A percentile compares a stretch with the other conserved stretches of the same genome.
Conservation (phyloP, 2,113 vertebrate species). For the Tenrec ecaudatus region DNA sequence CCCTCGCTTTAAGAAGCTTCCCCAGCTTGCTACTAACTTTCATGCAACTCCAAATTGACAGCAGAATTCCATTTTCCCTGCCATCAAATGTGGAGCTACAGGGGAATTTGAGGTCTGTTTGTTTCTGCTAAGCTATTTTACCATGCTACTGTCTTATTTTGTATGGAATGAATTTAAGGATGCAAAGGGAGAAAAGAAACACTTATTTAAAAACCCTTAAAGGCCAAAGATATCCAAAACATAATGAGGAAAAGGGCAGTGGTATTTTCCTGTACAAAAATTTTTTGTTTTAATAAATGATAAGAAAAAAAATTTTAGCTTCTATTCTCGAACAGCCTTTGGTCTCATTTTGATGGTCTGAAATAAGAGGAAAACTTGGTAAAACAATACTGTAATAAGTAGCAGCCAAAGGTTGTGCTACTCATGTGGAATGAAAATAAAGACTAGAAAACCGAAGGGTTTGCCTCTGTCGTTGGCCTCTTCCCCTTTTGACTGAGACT, state of each 20-base stretch:
- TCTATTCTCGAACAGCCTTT: neutral
- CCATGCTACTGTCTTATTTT: neutral
- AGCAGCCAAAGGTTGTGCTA: neutral
- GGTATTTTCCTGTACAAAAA: neutral
- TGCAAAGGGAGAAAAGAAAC: neutral
- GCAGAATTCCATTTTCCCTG: neutral
- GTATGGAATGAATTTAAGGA: neutral
- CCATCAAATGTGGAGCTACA: neutral
- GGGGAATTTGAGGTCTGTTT: neutral
- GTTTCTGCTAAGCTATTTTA: neutral
- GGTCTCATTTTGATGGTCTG: slow-evolving; percentile 1
- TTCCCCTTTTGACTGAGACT: neutral
- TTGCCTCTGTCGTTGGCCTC: neutral
- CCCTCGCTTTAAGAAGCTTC: neutral
- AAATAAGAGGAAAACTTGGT: neutral
- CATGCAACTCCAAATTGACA: neutral
- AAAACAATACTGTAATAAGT: neutral
- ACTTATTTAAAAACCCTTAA: neutral
- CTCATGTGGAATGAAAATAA: neutral
- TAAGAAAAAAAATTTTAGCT: neutral
- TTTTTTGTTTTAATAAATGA: slow-evolving; percentile 8
- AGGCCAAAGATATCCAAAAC: neutral
- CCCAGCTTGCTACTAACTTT: neutral
- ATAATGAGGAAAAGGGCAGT: neutral
- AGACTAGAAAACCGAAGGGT: neutral